Evolutionary conservation across 2,888 invertebrate species (phyloP), one percentile per base, ranked within the genome.

Genomic region (Lasioglossum leucozonium): DNA sequence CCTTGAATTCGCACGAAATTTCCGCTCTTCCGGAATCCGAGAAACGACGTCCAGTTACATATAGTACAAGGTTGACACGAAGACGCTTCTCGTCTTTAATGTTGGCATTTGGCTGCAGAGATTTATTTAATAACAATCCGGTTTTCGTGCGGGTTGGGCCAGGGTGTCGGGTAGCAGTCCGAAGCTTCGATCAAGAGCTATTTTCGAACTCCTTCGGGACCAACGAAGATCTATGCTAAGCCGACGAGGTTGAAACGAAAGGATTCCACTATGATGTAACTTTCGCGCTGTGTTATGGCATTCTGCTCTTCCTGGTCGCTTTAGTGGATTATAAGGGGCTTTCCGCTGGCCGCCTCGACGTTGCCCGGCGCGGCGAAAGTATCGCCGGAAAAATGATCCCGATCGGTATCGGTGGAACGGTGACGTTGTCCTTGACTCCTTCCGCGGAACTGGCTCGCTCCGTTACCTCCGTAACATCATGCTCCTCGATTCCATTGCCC

Each of bases 391-490:
- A 55, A 69, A 69, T 69, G n/a, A 69, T 69, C 69, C 40, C n/a
- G 40, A 69, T 69, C 69, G 69, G n/a, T 40, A 69, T 40, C 69
- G 65, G 34, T 10, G 65, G 18, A 62, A 30, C 65, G 82, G 13
- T 6, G 55, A 40, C 18, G 30, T 10, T 77, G 85, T 69, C 85
- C 85, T 84, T 80, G 85, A 79, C 76, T 84, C 47, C 34, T 73
- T 42, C 67, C 72, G 44, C 42, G 67, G 84, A 73, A 74, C 80
- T 71, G 71, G 62, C 81, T 74, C 72, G 72, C 44, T 10, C 58
- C 77, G 22, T 65, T 77, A 44, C n/a, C 71, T 58, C 40, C 47
- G 55, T 58, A 30, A 16, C 47, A 42, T 71, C 51, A 26, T n/a
- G 22, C 71, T 30, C 51, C 75, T 44, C 73, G 37, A 16, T 69